Evolutionary conservation across 2,113 vertebrate species (phyloP).

Genomic region (Orientallactaga bullata): DNA sequence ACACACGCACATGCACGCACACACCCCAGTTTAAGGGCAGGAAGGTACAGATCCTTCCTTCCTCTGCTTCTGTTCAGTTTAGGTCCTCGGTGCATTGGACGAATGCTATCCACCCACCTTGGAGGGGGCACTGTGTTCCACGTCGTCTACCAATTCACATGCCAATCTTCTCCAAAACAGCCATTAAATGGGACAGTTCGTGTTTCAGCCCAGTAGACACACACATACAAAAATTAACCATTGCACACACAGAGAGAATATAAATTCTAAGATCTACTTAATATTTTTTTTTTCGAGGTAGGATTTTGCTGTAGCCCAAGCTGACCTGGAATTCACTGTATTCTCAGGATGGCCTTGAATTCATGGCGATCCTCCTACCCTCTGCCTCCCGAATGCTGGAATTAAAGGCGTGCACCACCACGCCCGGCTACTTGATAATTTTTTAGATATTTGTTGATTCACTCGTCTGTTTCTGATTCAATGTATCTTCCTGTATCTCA

Average conservation of each 20-base stretch:
- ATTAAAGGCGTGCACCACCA: too few relatives aligned
- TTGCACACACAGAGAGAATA: neutral
- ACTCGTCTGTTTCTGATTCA: neutral
- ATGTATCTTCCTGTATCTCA: neutral
- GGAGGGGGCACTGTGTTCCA: neutral
- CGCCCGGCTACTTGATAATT: neutral
- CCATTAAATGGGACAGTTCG: neutral
- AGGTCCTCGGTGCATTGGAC: neutral
- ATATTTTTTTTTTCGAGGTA: too few relatives aligned
- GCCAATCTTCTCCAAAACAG: slow-evolving; percentile 15
- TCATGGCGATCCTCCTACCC: too few relatives aligned
- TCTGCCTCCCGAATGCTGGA: too few relatives aligned
- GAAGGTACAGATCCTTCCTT: neutral
- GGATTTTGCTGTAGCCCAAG: too few relatives aligned
- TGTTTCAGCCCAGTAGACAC: neutral
- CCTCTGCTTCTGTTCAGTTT: neutral
- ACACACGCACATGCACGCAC: too few relatives aligned
- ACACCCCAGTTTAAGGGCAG: neutral
- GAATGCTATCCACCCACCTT: neutral
- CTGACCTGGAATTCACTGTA: too few relatives aligned
- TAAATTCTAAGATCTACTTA: neutral
- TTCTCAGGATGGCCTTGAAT: too few relatives aligned
- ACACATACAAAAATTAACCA: neutral
- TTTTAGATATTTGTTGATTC: neutral
- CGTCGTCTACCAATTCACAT: neutral